Base-by-base conservation (phyloP, 2,888 invertebrate genomes). In the Campoplex nolae region DNA sequence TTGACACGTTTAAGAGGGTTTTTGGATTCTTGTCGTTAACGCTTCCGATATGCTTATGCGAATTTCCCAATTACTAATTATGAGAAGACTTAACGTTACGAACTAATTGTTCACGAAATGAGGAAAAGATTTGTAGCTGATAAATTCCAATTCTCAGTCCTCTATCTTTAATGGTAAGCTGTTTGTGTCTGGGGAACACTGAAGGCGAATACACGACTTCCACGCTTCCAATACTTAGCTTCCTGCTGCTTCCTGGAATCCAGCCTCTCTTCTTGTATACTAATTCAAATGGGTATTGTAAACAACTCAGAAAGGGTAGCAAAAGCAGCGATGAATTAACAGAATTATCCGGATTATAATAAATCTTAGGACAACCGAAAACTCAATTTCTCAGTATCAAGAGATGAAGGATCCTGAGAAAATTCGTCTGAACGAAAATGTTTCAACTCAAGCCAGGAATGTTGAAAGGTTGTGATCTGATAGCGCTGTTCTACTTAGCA, bases 51-150 rank as follows among this genome's bases (percentile, higher is more conserved):
- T 71, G 45, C 45, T 65, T 42, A 76, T 75, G 78, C 82, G 82
- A 80, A 79, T 86, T 88, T 85, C 77, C 89, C 90, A 90, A 92
- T 90, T 91, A 89, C 88, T 86, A 92, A 85, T 92, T 91, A 91
- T 88, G 78, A 83, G 76, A 68, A 42, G 76, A 88, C 85, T 90
- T 90, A 89, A 85, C 86, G 87, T 84, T 84, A 89, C 65, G 84
- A 89, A 88, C 85, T 83, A 85, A 79, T 81, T 38, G 79, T 77
- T 79, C 38, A 70, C 65, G 71, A 38, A 78, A 68, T 68, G 84
- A 65, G 87, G 28, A 73, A 42, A 38, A 83, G 58, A 38, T 83
- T 79, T 70, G 58, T 32, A 28, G 42, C 54, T 18, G 6, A 28
- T 32, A 58, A 23, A 42, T 38, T 16, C 38, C 38, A 54, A 38